Percentiles rank a stretch among this genome's conserved stretches.
Evolutionary conservation across 2,888 invertebrate species (phyloP).

Genomic region (Pammene aurita): DNA sequence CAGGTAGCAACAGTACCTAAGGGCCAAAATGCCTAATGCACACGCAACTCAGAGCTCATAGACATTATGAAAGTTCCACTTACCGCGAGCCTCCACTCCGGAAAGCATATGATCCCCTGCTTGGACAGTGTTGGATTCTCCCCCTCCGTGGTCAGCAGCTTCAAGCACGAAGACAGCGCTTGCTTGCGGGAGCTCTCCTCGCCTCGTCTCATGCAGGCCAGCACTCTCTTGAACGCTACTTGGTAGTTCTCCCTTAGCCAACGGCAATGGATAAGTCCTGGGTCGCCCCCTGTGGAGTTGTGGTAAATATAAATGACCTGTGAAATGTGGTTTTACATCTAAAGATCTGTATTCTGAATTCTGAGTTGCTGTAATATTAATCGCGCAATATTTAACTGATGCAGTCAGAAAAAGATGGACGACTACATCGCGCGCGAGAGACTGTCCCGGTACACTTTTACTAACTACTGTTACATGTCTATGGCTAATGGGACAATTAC

Average conservation of each 20-base stretch:
- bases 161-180: slow-evolving; percentile 88
- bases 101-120: slow-evolving; percentile 84
- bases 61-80: slow-evolving; percentile 33
- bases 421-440: no score
- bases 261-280: slow-evolving; percentile 85
- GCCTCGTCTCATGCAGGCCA: slow-evolving; percentile 82
- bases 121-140: slow-evolving; percentile 84
- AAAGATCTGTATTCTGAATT: no score
- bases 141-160: slow-evolving; percentile 88
- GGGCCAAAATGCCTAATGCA: no score
- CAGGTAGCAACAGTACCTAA: background rate
- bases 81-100: slow-evolving; percentile 85
- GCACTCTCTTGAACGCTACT: slow-evolving; percentile 83
- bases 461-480: no score
- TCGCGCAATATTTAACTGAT: no score
- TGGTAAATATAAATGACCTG: no score
- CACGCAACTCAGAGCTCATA: no score
- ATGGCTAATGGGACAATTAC: no score
- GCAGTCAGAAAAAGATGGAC: no score
- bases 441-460: no score
- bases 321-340: no score
- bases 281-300: slow-evolving; percentile 54
- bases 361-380: no score
- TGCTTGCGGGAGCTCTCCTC: slow-evolving; percentile 80
- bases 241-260: slow-evolving; percentile 89